Conservation (phyloP, 2,113 vertebrate genomes). For the Nannobrachium achirus region DNA sequence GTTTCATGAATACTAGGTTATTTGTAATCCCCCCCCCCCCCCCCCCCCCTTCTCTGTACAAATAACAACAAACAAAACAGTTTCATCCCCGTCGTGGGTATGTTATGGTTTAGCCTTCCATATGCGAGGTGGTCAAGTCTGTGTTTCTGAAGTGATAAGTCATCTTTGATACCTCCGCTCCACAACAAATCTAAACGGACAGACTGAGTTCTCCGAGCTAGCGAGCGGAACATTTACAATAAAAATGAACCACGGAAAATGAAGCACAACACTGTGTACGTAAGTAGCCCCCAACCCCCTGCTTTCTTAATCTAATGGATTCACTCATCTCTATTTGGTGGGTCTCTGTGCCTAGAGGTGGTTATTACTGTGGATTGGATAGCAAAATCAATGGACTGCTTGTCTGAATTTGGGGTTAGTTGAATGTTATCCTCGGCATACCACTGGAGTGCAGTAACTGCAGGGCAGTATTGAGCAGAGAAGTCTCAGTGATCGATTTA, state of each 20-base stretch:
- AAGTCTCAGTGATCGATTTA: conserved; percentile 32
- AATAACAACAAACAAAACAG: conserved; percentile 8
- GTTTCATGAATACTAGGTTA: conserved; percentile 47
- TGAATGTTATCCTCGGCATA: conserved; percentile 38
- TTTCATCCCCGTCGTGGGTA: conserved; percentile 25
- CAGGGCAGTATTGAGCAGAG: conserved; percentile 17
- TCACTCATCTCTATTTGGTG: conserved; percentile 8
- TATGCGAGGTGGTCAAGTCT: conserved; percentile 30
- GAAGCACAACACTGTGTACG: neutral
- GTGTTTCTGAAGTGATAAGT: conserved; percentile 25
- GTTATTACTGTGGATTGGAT: conserved; percentile 36
- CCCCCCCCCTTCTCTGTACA: conserved; percentile 21
- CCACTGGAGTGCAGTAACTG: conserved; percentile 38
- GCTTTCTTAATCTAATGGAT: neutral
- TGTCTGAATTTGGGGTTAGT: conserved; percentile 37
- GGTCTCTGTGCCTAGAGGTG: conserved; percentile 36
- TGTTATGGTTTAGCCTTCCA: conserved; percentile 19
- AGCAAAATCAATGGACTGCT: conserved; percentile 50
- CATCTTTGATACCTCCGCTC: conserved; percentile 43
- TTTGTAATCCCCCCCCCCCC: conserved; percentile 32
- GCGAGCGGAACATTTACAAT: conserved; percentile 22
- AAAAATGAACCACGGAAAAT: conserved; percentile 1
- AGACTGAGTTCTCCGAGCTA: conserved; percentile 53
- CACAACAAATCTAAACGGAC: conserved; percentile 55
- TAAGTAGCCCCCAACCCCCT: conserved; percentile 9